phyloP scores from a whole-genome alignment of 2,888 invertebrate genomes.

The Neuroscelio doddi region DNA sequence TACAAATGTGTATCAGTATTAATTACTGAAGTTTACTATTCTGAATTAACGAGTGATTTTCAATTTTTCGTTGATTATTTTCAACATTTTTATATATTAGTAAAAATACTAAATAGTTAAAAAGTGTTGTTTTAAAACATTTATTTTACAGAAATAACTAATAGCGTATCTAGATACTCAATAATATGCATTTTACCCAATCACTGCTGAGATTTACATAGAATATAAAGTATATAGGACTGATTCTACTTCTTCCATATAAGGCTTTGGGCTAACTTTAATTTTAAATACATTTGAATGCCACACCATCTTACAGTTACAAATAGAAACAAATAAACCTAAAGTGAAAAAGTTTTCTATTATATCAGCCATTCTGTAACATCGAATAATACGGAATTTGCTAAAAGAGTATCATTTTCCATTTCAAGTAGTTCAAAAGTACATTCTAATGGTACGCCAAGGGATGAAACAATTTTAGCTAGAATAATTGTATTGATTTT shows the following conservation, averaged over 20 bases:
- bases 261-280: slow-evolving; percentile 2
- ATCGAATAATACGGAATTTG: not conserved
- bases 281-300: not conserved
- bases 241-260: slow-evolving; percentile 1
- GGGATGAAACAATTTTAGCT: too few relatives aligned
- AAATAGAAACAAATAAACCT: not conserved
- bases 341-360: not conserved
- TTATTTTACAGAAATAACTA: slow-evolving; percentile 7
- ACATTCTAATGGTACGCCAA: too few relatives aligned
- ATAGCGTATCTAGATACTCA: slow-evolving; percentile 3
- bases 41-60: slow-evolving; percentile 2
- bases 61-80: not conserved
- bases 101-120: too few relatives aligned
- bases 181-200: slow-evolving; percentile 6
- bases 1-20: not conserved
- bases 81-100: too few relatives aligned
- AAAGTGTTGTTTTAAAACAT: too few relatives aligned
- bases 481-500: too few relatives aligned
- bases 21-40: too few relatives aligned
- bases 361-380: not conserved
- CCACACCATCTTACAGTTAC: too few relatives aligned
- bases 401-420: not conserved
- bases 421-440: too few relatives aligned
- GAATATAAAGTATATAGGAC: not conserved
- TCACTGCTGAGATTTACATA: slow-evolving; percentile 2